phyloP scores from a whole-genome alignment of 2,113 vertebrate genomes.

The Ptilorrhoa leucosticta region DNA sequence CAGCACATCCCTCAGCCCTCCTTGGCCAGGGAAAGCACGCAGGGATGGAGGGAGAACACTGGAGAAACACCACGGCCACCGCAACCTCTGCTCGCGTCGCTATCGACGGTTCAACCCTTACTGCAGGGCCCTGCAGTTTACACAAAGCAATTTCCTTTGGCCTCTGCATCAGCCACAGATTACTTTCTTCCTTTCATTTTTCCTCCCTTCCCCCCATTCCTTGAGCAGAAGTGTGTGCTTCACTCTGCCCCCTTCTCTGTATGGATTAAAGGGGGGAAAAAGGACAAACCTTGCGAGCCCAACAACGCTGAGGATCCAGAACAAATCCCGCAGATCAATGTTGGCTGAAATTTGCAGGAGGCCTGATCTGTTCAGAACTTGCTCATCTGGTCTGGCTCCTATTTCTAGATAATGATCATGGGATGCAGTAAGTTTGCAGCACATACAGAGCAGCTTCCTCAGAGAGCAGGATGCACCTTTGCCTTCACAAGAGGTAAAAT shows the following conservation, averaged over 20 bases:
- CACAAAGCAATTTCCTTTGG: conserved; percentile 43
- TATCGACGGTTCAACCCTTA: neutral
- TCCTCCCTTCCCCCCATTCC: neutral
- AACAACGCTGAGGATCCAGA: conserved; percentile 73
- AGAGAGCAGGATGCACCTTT: neutral
- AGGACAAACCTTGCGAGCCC: conserved; percentile 36
- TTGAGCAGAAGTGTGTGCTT: neutral
- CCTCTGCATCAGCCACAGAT: neutral
- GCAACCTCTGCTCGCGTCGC: neutral
- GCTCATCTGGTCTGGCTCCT: conserved; percentile 65
- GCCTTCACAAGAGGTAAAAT: neutral
- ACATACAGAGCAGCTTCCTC: neutral
- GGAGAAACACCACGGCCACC: neutral
- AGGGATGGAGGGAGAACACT: neutral
- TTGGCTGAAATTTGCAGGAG: conserved; percentile 84
- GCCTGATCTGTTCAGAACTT: conserved; percentile 58
- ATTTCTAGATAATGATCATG: conserved; percentile 81
- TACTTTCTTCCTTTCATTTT: conserved; percentile 19
- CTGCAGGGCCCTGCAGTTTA: neutral
- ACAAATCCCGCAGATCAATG: conserved; percentile 81
- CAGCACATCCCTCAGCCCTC: neutral
- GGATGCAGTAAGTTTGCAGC: conserved; percentile 55
- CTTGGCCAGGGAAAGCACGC: neutral
- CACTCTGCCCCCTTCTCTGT: neutral
- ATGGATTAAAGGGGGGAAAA: neutral